Base-by-base conservation (phyloP, 2,888 invertebrate genomes). In the Magallana nippona region DNA sequence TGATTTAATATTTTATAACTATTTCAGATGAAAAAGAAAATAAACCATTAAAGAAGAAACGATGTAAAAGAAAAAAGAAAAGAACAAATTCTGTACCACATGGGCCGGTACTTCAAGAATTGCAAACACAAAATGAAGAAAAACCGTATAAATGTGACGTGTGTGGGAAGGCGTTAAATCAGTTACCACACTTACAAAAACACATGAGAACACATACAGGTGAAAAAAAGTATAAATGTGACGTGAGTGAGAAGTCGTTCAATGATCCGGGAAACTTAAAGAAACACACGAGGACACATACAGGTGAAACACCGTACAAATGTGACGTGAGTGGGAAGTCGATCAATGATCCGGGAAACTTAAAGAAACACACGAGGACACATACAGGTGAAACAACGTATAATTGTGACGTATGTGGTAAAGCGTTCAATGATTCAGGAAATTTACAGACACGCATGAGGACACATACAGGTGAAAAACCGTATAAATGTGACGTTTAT, bases 131-230 rank as follows among this genome's bases (percentile, higher is more conserved):
- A 58, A 83, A 57, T 58, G 82, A 63, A 17, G 71, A 83, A 17
- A 83, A 79, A 15, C 63, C 81, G 19, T 85, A 80, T 44, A 79
- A 79, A 82, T 83, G 83, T 85, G 82, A 81, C 78, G 83, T 79
- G 79, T 79, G 83, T 86, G 80, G 82, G 56, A 80, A 84, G 32
- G 78, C 57, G 57, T 83, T 79, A 77, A 83, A 27, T 79, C 1
- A 1, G 22, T 44, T 22, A 57, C 2, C 17, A n/a, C 1, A 56
- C 79, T 81, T 85, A 57, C 62, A 79, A 63, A 79, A 8, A 77
- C 86, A 85, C 84, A 79, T 83, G 82, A 82, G 83, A 71, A 78
- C 22, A 19, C 55, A 56, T 11, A 15, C n/a, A 44, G 71, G 78
- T 56, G 71, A 57, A 17, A 57, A 83, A 83, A 71, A 63, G 60